Base-by-base conservation (phyloP, 2,113 vertebrate genomes). In the Amblyopsis rosae region DNA sequence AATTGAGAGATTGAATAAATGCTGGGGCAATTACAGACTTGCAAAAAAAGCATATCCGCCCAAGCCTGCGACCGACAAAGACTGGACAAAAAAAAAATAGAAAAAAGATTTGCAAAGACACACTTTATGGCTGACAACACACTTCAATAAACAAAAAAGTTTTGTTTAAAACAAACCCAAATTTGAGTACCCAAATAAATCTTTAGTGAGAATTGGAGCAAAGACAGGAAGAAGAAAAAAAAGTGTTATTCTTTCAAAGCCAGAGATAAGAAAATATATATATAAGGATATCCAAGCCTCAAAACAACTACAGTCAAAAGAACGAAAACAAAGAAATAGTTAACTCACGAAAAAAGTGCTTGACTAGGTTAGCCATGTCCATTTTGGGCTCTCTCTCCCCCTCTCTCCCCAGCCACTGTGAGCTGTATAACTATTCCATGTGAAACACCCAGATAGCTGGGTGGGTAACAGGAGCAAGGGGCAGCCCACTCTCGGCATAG, bases 271-370 rank as follows among this genome's bases (percentile, higher is more conserved):
- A 70, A 50, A 71, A 35, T 13, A 1, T 10, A 67, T 74, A n/a
- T n/a, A n/a, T n/a, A n/a, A n/a, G n/a, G n/a, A 53, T 17, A 81
- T 65, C 75, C 49, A 49, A 55, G 32, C 32, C 66, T 50, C 41
- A 3, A 64, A 73, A 59, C 33, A 49, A 46, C 72, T 61, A 15
- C 12, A 61, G 48, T 9, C 15, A 9, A 6, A 41, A 51, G 58
- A 67, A 16, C 9, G 48, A 73, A 9, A 1, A 72, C 48, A 59
- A 82, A 58, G 80, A 88, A 87, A 19, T 73, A 55, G 67, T 81
- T 80, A 91, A 95, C 94, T 95, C 91, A 95, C 94, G 93, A 86
- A 95, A 95, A 91, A 95, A 93, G 73, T 93, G 93, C 86, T 95
- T 95, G 87, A 95, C 92, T 87, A 93, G 82, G 85, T 94, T 94